Evolutionary conservation across 1,140 invertebrate genomes (phyloP).

Genomic region (Panagrolaimus sp.): DNA sequence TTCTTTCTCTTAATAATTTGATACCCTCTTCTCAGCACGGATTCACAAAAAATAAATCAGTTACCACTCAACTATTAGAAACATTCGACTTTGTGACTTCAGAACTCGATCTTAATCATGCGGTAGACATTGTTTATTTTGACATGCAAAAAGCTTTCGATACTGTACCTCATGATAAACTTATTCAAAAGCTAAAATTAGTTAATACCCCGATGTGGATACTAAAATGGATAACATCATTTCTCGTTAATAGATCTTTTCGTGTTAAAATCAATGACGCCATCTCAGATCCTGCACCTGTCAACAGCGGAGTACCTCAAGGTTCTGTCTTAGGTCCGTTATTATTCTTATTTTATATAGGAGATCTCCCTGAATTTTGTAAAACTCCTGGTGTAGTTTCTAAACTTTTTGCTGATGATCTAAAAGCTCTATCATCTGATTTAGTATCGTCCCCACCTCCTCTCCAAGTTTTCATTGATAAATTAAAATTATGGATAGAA

Average conservation of each 20-base stretch:
- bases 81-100: background rate
- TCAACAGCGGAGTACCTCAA: background rate
- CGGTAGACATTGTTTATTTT: background rate
- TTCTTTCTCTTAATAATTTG: background rate
- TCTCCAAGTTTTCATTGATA: background rate
- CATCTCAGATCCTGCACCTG: background rate
- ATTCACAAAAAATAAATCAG: background rate
- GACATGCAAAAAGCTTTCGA: slow-evolving; percentile 1
- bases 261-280: background rate
- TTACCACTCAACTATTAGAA: background rate
- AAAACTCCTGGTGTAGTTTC: background rate
- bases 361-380: background rate
- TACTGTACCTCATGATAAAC: background rate
- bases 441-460: background rate
- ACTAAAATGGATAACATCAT: background rate
- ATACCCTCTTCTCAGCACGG: background rate
- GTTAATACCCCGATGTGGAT: background rate
- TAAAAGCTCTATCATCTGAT: background rate
- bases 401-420: background rate
- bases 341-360: background rate
- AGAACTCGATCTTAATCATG: background rate
- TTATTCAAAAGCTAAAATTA: background rate
- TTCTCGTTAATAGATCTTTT: background rate
- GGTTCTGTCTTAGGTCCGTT: background rate
- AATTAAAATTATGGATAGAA: background rate